Percentiles rank a stretch among this genome's conserved stretches.
These are phyloP conservation scores for Cyclina sinensis DNA, from an alignment of 1,140 invertebrate genomes.

Conservation along the genomic window DNA sequence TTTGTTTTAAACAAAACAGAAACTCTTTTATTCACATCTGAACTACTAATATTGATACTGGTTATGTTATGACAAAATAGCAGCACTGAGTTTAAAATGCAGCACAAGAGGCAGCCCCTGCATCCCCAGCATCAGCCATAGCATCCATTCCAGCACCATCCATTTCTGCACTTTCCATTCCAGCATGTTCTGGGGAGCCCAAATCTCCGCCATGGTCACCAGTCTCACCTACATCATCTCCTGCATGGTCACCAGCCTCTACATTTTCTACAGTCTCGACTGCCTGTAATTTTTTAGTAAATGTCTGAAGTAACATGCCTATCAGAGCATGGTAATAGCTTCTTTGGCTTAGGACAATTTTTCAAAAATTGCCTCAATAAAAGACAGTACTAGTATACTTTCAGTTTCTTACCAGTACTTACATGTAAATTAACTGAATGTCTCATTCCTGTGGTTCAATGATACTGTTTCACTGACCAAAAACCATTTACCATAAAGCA, in stretches of 20 bases:
- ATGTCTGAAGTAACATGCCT: too few species aligned
- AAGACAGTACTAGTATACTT: too few species aligned
- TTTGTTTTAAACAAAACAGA: background rate
- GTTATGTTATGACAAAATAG: background rate
- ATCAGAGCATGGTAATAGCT: too few species aligned
- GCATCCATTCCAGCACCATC: slow-evolving; percentile 37
- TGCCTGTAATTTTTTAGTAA: background rate
- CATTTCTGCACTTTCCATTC: background rate
- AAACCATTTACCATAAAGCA: too few species aligned
- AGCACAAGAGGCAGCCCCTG: slow-evolving; percentile 59
- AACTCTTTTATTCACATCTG: background rate
- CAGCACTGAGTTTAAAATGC: slow-evolving; percentile 48
- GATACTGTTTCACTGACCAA: too few species aligned
- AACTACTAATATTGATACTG: background rate
- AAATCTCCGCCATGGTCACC: background rate
- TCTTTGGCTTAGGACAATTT: too few species aligned
- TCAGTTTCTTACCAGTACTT: too few species aligned
- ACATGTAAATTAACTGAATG: too few species aligned
- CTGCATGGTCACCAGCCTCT: slow-evolving; percentile 64
- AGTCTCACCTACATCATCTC: background rate
- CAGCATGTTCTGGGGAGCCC: background rate
- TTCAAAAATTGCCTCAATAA: too few species aligned
- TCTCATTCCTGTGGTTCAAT: too few species aligned
- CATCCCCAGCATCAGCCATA: slow-evolving; percentile 50
- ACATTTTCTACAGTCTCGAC: slow-evolving; percentile 46